Conservation (phyloP, 2,113 vertebrate genomes). For the Desmodus rotundus region DNA sequence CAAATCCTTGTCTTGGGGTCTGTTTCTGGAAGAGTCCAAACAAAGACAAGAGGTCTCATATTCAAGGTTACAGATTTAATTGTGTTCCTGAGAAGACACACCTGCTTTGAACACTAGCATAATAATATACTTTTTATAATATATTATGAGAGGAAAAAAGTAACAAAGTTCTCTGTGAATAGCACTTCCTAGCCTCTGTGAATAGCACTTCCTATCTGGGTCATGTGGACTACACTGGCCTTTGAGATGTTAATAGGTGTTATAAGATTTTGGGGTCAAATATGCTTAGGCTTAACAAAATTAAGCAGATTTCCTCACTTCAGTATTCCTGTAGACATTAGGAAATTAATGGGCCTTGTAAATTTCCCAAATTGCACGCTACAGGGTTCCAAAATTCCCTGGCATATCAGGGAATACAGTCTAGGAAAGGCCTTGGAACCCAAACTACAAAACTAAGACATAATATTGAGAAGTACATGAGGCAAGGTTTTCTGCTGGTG, state of each 20-base stretch:
- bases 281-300: conserved; percentile 3
- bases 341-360: neutral
- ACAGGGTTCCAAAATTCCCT: neutral
- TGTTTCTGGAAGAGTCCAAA: neutral
- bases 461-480: neutral
- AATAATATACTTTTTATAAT: neutral
- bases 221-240: neutral
- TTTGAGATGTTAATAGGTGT: neutral
- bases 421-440: neutral
- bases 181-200: neutral
- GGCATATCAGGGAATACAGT: neutral
- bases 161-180: neutral
- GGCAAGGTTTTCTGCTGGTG: neutral
- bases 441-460: neutral
- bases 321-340: neutral
- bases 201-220: neutral
- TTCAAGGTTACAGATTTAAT: conserved; percentile 7
- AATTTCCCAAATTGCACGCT: neutral
- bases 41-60: neutral
- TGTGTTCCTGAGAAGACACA: conserved; percentile 14
- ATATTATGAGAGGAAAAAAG: neutral
- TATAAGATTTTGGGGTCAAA: neutral
- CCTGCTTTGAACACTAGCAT: neutral
- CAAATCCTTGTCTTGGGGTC: neutral
- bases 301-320: conserved; percentile 24